Base-by-base conservation (phyloP, 2,797 vertebrate species). In the Miichthys miiuy region DNA sequence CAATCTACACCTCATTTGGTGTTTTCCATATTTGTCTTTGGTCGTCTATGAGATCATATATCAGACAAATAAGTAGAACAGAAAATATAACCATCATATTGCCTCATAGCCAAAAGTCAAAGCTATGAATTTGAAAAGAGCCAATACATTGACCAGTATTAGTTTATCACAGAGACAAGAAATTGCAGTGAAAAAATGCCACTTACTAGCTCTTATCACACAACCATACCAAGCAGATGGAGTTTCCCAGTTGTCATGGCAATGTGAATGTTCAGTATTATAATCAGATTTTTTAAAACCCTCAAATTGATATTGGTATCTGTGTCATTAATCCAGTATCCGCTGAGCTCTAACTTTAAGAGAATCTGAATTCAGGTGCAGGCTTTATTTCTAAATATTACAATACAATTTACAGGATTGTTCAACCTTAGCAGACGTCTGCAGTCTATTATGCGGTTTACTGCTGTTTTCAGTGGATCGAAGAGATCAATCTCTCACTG, bases 231-330 rank as follows among this genome's bases (percentile, higher is more conserved):
- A 25, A 47, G 65, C 42, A 63, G 57, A 46, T 63, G 42, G 51
- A 65, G 34, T 41, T 21, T 42, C 18, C 27, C 14, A 44, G 61
- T 56, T 78, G 68, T 64, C 68, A 71, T 65, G 61, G 68, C 58
- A 71, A 77, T 71, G 25, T 47, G 42, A 27, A 63, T 55, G 51
- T 58, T 68, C 23, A 63, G 42, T 14, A 46, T 55, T 23, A 27
- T n/a, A 56, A 30, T 56, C 10, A 2, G 10, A 27, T 12, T 25
- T 42, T 42, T 42, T 21, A 5, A 64, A 47, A 5, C 42, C 34
- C 65, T 54, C 9, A 42, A 12, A 55, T 52, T 41, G n/a, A 52
- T 41, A 41, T 41, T 41, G 14, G 14, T 55, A 44, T 55, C 8
- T 52, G 12, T 9, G 20, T 48, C 47, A 50, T 25, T 30, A 46